Evolutionary conservation across 2,888 invertebrate genomes (phyloP).

Genomic region (Apomyelois bistriatella): DNA sequence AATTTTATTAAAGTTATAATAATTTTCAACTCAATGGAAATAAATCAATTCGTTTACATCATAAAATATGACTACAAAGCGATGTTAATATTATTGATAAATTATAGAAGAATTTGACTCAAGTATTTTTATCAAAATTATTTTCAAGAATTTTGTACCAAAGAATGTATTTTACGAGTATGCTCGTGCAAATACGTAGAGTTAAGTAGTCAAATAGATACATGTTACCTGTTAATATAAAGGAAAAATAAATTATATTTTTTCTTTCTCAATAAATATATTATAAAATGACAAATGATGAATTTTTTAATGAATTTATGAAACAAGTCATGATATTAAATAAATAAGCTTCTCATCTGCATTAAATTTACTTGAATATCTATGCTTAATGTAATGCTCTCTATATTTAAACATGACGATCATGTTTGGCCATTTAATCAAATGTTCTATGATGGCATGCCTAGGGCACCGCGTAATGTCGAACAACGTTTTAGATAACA

Average conservation of each 20-base stretch:
- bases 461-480: constrained; percentile 25
- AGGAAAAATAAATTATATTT: too few relatives aligned
- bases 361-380: constrained; percentile 1
- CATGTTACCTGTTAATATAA: too few relatives aligned
- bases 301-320: too few relatives aligned
- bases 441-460: constrained; percentile 34
- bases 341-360: constrained; percentile 9
- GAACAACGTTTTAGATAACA: constrained; percentile 29
- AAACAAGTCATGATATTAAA: constrained; percentile 2
- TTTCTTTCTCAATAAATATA: too few relatives aligned
- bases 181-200: too few relatives aligned
- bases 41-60: background rate
- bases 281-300: too few relatives aligned
- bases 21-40: background rate
- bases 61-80: background rate
- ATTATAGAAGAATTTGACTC: background rate
- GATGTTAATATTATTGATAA: background rate
- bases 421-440: constrained; percentile 49
- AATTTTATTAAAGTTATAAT: background rate
- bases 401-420: constrained; percentile 33
- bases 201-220: too few relatives aligned
- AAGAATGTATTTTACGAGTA: too few relatives aligned
- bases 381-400: constrained; percentile 23
- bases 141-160: too few relatives aligned
- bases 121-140: too few relatives aligned